These are phyloP conservation scores for Camponotus fellah DNA, from an alignment of 2,888 invertebrate species.

Conservation along the genomic window DNA sequence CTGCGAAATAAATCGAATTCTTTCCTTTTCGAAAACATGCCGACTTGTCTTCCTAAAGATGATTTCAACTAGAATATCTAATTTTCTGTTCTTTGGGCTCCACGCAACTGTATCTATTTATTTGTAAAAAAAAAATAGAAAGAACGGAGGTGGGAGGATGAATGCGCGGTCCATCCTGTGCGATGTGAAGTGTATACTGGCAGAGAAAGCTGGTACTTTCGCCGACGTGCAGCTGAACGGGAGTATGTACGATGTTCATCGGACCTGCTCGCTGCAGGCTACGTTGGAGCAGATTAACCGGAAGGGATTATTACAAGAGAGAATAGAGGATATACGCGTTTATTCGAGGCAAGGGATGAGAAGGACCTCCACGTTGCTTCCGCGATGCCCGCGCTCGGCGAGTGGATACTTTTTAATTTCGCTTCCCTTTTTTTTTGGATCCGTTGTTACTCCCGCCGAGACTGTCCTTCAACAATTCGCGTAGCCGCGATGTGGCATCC, in stretches of 20 bases:
- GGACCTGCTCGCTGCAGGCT: slow-evolving; percentile 76
- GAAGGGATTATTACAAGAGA: slow-evolving; percentile 81
- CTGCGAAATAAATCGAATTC: slow-evolving; percentile 49
- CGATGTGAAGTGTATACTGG: slow-evolving; percentile 70
- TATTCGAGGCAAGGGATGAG: slow-evolving; percentile 78
- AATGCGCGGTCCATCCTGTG: slow-evolving; percentile 44
- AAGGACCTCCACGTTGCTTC: slow-evolving; percentile 70
- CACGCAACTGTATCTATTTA: slow-evolving; percentile 70
- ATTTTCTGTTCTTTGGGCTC: slow-evolving; percentile 54
- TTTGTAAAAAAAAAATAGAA: slow-evolving; percentile 55
- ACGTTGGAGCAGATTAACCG: slow-evolving; percentile 82
- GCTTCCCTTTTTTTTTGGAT: slow-evolving; percentile 50
- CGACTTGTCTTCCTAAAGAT: slow-evolving; percentile 10
- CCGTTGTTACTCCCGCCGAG: slow-evolving; percentile 43
- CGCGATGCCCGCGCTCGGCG: slow-evolving; percentile 51
- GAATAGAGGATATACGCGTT: slow-evolving; percentile 78
- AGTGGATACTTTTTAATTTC: slow-evolving; percentile 74
- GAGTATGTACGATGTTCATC: slow-evolving; percentile 71
- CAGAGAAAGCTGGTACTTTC: slow-evolving; percentile 68
- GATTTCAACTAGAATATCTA: slow-evolving; percentile 44
- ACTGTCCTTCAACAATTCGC: slow-evolving; percentile 69
- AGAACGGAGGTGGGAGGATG: slow-evolving; percentile 58
- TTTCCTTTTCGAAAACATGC: slow-evolving; percentile 49
- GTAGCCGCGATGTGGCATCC: slow-evolving; percentile 33
- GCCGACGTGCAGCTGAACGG: slow-evolving; percentile 70